Percentiles rank a stretch among this genome's conserved stretches.
Conservation (phyloP, 2,797 vertebrate genomes). For the Poecilia picta region DNA sequence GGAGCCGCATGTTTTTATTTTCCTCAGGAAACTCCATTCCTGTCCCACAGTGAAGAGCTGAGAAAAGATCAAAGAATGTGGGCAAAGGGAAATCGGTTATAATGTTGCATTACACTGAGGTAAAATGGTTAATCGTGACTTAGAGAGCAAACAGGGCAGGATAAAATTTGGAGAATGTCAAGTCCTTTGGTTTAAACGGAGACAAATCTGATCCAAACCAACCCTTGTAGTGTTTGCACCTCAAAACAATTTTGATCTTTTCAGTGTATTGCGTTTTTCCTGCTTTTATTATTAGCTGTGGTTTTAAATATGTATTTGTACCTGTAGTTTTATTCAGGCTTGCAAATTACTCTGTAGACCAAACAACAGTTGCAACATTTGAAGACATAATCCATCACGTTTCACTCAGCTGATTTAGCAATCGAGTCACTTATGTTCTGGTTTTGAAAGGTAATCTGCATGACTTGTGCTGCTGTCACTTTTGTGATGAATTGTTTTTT, state of each 20-base stretch:
- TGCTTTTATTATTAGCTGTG: neutral
- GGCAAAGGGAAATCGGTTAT: slow-evolving; percentile 47
- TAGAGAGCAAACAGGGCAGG: slow-evolving; percentile 9
- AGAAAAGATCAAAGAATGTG: slow-evolving; percentile 54
- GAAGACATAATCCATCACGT: slow-evolving; percentile 1
- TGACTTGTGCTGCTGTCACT: neutral
- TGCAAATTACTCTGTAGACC: neutral
- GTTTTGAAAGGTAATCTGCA: slow-evolving; percentile 12
- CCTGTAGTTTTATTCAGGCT: neutral
- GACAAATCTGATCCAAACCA: neutral
- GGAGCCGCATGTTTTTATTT: slow-evolving; percentile 55
- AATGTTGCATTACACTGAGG: slow-evolving; percentile 35
- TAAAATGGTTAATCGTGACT: slow-evolving; percentile 37
- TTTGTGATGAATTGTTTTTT: neutral
- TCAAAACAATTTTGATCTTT: neutral
- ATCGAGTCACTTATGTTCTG: too few relatives aligned
- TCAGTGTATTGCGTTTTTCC: neutral
- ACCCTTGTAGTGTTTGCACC: neutral
- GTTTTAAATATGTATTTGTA: neutral
- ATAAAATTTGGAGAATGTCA: neutral
- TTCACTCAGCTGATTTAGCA: slow-evolving; percentile 9
- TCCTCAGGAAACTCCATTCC: slow-evolving; percentile 63
- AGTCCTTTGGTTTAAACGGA: neutral
- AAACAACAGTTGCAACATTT: neutral
- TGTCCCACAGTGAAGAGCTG: slow-evolving; percentile 61